Evolutionary conservation across 1,140 invertebrate species (phyloP).

Genomic region (Drosophila punjabiensis): DNA sequence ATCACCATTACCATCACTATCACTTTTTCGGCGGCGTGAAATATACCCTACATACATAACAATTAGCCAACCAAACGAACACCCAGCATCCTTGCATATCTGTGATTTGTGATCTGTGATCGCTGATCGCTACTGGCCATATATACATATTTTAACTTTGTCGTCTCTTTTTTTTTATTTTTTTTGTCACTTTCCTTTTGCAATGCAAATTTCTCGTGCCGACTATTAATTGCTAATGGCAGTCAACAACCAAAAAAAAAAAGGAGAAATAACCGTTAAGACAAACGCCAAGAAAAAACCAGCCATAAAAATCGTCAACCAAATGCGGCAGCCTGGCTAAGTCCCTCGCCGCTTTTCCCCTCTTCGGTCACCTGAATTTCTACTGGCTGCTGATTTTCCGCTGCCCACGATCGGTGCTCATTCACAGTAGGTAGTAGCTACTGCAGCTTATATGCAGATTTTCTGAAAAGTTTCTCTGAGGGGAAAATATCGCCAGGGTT

Average conservation of each 20-base stretch:
- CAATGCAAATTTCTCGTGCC: constrained; percentile 80
- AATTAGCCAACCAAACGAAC: constrained; percentile 65
- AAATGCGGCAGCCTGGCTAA: constrained; percentile 50
- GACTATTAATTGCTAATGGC: constrained; percentile 82
- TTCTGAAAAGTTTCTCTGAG: constrained; percentile 37
- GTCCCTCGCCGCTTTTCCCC: constrained; percentile 1
- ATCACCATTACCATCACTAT: constrained; percentile 26
- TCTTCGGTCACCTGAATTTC: constrained; percentile 18
- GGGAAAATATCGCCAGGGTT: constrained; percentile 16
- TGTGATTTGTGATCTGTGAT: constrained; percentile 55
- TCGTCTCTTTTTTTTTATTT: constrained; percentile 3
- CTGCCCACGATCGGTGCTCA: constrained; percentile 54
- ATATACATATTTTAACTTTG: constrained; percentile 17
- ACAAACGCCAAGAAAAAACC: constrained; percentile 52
- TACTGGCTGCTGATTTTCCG: constrained; percentile 24
- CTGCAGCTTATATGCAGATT: constrained; percentile 45
- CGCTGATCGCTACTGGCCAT: constrained; percentile 46
- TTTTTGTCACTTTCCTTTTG: constrained; percentile 81
- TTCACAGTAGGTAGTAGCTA: constrained; percentile 48
- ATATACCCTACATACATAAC: constrained; percentile 70
- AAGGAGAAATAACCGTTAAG: constrained; percentile 45
- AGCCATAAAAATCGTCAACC: constrained; percentile 77
- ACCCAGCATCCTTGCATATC: constrained; percentile 55
- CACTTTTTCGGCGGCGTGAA: constrained; percentile 44
- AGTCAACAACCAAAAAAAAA: constrained; percentile 45